A percentile compares a stretch with the other conserved stretches of the same genome.
phyloP scores from a whole-genome alignment of 2,888 invertebrate species.

The Epinotia bilunana region DNA sequence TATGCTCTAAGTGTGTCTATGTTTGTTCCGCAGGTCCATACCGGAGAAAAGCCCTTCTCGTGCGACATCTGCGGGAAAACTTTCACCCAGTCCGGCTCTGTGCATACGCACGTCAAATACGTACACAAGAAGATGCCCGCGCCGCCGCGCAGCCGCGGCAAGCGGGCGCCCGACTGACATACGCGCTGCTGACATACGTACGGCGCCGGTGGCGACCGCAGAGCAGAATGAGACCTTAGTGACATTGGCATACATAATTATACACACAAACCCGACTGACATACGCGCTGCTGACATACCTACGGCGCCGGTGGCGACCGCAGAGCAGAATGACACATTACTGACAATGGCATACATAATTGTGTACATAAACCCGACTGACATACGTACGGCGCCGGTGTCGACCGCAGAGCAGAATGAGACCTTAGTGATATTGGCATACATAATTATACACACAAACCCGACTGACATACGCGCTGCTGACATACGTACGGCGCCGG shows the following conservation, averaged over 20 bases:
- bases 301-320: too few relatives aligned
- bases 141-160: conserved; percentile 38
- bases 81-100: conserved; percentile 57
- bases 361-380: not conserved
- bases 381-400: not conserved
- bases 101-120: conserved; percentile 42
- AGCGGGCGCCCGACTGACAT: conserved; percentile 28
- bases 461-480: not conserved
- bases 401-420: not conserved
- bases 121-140: conserved; percentile 44
- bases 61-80: conserved; percentile 67
- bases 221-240: not conserved
- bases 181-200: not conserved
- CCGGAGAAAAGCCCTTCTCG: conserved; percentile 63
- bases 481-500: not conserved
- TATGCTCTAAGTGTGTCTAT: too few relatives aligned
- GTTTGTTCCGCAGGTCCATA: conserved; percentile 54
- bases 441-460: not conserved
- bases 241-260: too few relatives aligned
- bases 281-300: not conserved
- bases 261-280: not conserved
- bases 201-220: not conserved
- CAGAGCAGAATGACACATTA: not conserved
- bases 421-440: too few relatives aligned
- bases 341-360: not conserved